Conservation (phyloP, 2,888 invertebrate genomes). For the Ischnura elegans region DNA sequence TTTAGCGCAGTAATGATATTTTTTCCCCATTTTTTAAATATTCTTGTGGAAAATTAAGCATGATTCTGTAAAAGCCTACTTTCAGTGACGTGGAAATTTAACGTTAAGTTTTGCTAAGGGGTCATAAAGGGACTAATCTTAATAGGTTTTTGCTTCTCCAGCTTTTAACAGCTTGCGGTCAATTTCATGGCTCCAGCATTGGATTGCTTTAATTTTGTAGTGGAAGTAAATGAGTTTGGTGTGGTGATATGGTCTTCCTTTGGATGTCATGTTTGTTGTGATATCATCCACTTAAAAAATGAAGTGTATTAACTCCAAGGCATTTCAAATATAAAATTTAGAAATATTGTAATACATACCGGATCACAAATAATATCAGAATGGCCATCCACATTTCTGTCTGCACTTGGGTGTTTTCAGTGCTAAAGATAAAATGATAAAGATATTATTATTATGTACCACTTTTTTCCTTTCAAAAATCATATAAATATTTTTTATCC, state of each 20-base stretch:
- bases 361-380: not conserved
- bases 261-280: not conserved
- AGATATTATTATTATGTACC: not conserved
- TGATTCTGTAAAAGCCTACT: not conserved
- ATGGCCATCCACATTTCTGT: too few relatives aligned
- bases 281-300: not conserved
- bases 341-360: too few relatives aligned
- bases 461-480: not conserved
- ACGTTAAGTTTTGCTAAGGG: not conserved
- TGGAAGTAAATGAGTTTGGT: not conserved
- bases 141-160: not conserved
- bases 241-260: not conserved
- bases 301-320: not conserved
- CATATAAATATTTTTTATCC: not conserved
- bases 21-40: not conserved
- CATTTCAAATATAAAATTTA: not conserved
- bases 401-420: too few relatives aligned
- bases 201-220: not conserved
- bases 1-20: not conserved
- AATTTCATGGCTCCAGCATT: not conserved
- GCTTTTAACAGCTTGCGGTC: not conserved
- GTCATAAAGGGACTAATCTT: not conserved
- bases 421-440: not conserved
- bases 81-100: not conserved
- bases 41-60: not conserved